Evolutionary conservation across 2,113 vertebrate genomes (phyloP).

Genomic region (Indri indri): DNA sequence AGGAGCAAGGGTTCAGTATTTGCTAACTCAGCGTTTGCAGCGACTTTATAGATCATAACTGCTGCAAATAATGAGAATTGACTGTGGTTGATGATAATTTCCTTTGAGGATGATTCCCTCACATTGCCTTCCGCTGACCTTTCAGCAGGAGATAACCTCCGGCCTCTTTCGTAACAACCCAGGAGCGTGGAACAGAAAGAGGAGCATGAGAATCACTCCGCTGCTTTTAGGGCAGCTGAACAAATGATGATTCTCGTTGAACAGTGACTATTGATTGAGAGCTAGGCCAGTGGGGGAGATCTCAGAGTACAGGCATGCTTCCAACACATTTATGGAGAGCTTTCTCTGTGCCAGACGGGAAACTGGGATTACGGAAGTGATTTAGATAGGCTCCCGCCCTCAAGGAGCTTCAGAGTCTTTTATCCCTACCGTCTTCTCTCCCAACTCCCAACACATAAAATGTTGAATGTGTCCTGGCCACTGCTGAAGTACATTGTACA

Average conservation of each 20-base stretch:
- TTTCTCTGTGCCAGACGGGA: neutral
- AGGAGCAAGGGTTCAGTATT: neutral
- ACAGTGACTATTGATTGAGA: neutral
- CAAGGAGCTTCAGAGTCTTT: neutral
- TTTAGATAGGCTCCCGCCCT: neutral
- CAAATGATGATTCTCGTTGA: neutral
- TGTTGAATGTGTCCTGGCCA: neutral
- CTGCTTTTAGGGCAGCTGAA: neutral
- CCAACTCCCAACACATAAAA: neutral
- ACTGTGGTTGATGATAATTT: neutral
- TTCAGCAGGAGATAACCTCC: neutral
- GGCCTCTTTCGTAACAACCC: neutral
- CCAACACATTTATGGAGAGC: too few species aligned
- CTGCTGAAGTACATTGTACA: accelerated
- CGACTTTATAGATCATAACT: neutral
- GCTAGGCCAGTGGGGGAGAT: neutral
- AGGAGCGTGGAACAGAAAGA: neutral
- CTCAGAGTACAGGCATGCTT: neutral
- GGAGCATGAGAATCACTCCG: neutral
- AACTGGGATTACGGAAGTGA: neutral
- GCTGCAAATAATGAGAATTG: neutral
- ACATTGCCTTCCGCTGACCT: neutral
- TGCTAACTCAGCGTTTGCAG: neutral
- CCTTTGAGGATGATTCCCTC: neutral
- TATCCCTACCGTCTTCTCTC: neutral